These are phyloP conservation scores for Geotrupes spiniger DNA, from an alignment of 2,888 invertebrate species.

Conservation along the genomic window DNA sequence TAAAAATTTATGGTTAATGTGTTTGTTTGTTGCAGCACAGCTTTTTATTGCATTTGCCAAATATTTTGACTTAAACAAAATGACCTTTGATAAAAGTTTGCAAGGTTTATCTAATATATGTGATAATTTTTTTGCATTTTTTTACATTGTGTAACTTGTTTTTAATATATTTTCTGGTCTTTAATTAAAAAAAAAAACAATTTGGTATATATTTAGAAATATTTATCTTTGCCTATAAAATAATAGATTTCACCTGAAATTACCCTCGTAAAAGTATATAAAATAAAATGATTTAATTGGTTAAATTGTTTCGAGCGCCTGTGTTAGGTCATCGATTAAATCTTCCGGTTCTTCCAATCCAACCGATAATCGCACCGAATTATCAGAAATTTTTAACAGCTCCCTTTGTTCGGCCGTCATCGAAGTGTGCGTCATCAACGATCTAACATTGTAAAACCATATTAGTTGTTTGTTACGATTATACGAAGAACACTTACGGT, in stretches of 20 bases:
- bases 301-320: slow-evolving; percentile 63
- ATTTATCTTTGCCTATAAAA: too few species aligned
- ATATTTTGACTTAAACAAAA: slow-evolving; percentile 40
- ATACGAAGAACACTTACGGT: slow-evolving; percentile 64
- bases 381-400: slow-evolving; percentile 77
- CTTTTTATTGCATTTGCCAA: slow-evolving; percentile 54
- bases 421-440: slow-evolving; percentile 93
- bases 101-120: slow-evolving; percentile 34
- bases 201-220: too few species aligned
- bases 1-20: too few species aligned
- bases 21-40: too few species aligned
- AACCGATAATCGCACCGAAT: slow-evolving; percentile 82
- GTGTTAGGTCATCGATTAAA: slow-evolving; percentile 77
- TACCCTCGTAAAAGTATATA: too few species aligned
- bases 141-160: background rate
- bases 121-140: slow-evolving; percentile 8
- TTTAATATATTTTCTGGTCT: background rate
- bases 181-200: too few species aligned
- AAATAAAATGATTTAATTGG: too few species aligned
- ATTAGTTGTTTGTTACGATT: too few species aligned
- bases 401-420: slow-evolving; percentile 73
- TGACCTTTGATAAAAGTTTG: slow-evolving; percentile 42
- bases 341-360: slow-evolving; percentile 88
- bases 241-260: too few species aligned
- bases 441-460: too few species aligned